phyloP scores from a whole-genome alignment of 2,888 invertebrate species.

The Chalcis sispes region DNA sequence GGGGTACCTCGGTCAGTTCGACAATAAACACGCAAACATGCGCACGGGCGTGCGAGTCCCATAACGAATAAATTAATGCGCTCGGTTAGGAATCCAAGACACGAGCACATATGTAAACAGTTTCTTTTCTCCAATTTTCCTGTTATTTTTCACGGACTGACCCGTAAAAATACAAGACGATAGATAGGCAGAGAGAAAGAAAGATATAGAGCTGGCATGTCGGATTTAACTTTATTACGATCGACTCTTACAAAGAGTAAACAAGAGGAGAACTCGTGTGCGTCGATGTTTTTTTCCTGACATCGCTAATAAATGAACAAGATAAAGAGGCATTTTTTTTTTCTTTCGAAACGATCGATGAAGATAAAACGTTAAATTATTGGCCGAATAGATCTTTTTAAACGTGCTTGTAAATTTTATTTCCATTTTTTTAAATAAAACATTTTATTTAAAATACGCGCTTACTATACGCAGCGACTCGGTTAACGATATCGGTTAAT shows the following conservation, averaged over 20 bases:
- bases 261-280: background rate
- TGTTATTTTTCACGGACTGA: background rate
- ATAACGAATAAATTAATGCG: constrained; percentile 26
- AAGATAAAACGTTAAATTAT: constrained; percentile 3
- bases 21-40: constrained; percentile 23
- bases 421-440: too few species aligned
- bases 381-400: background rate
- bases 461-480: too few species aligned
- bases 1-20: background rate
- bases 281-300: constrained; percentile 8
- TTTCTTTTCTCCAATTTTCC: background rate
- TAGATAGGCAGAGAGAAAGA: too few species aligned
- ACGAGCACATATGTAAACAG: too few species aligned
- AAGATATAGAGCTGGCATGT: constrained; percentile 9
- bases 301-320: background rate
- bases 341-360: constrained; percentile 9
- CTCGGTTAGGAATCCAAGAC: background rate
- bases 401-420: too few species aligned
- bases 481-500: too few species aligned
- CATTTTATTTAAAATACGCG: too few species aligned
- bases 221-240: constrained; percentile 19
- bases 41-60: background rate
- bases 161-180: constrained; percentile 28
- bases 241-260: background rate
- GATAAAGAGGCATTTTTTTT: background rate